Conservation (phyloP, 2,113 vertebrate species). For the Cottus gobio region DNA sequence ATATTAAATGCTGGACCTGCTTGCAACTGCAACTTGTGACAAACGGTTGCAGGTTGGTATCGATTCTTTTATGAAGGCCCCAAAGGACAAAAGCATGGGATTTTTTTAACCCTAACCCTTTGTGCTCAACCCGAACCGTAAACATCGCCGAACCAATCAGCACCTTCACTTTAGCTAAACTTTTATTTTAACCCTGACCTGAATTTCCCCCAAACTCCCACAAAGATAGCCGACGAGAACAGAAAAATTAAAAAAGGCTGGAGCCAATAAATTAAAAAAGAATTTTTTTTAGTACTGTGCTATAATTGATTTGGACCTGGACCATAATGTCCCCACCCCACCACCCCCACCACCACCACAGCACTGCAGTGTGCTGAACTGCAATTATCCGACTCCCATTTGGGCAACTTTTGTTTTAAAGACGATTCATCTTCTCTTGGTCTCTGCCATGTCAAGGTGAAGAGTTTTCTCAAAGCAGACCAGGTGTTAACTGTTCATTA, state of each 20-base stretch:
- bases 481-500: neutral
- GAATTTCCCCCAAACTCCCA: neutral
- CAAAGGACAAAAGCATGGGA: no score
- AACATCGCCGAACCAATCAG: neutral
- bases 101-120: no score
- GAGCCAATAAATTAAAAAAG: no score
- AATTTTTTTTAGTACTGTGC: no score
- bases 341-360: no score
- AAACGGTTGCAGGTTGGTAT: neutral
- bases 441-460: neutral
- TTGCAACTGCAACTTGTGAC: neutral
- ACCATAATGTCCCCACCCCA: conserved; percentile 16
- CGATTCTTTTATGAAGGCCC: neutral
- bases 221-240: neutral
- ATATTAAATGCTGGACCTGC: neutral
- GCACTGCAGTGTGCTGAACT: conserved; percentile 12
- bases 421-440: neutral
- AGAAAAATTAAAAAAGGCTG: conserved; percentile 14
- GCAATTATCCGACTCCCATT: conserved; percentile 5
- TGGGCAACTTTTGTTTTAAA: conserved; percentile 7
- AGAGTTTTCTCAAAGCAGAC: no score
- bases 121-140: no score
- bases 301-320: conserved; percentile 45
- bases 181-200: neutral
- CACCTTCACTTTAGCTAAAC: neutral